Evolutionary conservation across 2,797 vertebrate species (phyloP), one percentile per base, ranked within the genome.

Genomic region (Phataginus tetradactyla): DNA sequence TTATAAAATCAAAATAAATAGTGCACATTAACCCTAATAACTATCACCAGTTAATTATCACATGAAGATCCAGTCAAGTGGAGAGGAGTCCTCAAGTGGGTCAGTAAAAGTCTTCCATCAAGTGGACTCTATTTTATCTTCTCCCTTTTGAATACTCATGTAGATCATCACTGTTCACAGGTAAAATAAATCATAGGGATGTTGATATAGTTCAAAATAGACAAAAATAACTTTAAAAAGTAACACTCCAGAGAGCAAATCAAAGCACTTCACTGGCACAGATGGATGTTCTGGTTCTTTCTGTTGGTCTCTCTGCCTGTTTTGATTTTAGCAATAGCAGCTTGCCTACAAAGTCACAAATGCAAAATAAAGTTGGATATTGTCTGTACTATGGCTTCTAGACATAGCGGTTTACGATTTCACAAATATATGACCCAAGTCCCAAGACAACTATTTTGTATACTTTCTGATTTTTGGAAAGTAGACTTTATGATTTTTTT

Each of bases 301-400:
- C 34, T 86, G 12, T 91, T 37, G 23, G 5, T 72, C 27, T 18
- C 20, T 88, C 74, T 42, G 0, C 86, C 63, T 77, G 25, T 59
- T 95, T 96, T 72, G 32, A 77, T 95, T 85, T 71, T 37, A 83
- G 37, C 53, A 90, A 90, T 45, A 72, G n/a, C 51, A 78, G n/a
- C 69, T 94, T 81, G 39, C 27, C 39, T 86, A 68, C 5, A 74
- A 68, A 66, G n/a, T 91, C 71, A 63, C 71, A 77, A 78, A 68
- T 39, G 4, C 29, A 91, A 88, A 86, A 68, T 86, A 42, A 86
- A 75, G 2, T 55, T 66, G 23, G 3, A 77, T 94, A 53, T 85
- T 75, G 86, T 57, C 20, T 91, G 21, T 59, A 42, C 61, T 74
- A 66, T n/a, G 92, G 15, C 29, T 75, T 86, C 20, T 21, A 59